These are phyloP conservation scores for Nematopogon swammerdamellus DNA, from an alignment of 2,888 invertebrate genomes.

Conservation along the genomic window DNA sequence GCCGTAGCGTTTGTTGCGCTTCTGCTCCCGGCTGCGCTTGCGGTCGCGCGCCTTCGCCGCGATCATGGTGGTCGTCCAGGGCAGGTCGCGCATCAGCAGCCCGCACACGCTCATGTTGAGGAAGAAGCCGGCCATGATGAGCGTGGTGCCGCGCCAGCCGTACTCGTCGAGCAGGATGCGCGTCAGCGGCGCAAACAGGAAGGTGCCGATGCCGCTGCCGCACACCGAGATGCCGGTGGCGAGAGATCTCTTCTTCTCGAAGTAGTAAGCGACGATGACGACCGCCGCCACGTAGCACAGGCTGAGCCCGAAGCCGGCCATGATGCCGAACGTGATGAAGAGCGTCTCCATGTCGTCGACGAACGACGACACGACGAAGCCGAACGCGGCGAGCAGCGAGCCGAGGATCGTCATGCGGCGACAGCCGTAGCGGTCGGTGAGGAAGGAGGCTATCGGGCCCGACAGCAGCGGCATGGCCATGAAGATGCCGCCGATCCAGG, in stretches of 20 bases:
- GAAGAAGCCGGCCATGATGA: conserved; percentile 79
- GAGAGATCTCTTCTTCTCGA: conserved; percentile 78
- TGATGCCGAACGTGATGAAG: conserved; percentile 78
- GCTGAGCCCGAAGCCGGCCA: conserved; percentile 82
- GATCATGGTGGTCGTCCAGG: conserved; percentile 55
- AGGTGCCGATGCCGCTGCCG: conserved; percentile 86
- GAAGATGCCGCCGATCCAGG: conserved; percentile 87
- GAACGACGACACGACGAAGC: conserved; percentile 75
- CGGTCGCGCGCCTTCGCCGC: conserved; percentile 62
- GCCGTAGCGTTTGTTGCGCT: conserved; percentile 53
- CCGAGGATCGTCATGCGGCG: conserved; percentile 75
- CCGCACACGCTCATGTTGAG: conserved; percentile 81
- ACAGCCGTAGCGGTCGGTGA: conserved; percentile 82
- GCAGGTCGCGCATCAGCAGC: conserved; percentile 71
- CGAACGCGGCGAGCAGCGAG: conserved; percentile 68
- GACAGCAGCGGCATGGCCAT: conserved; percentile 88
- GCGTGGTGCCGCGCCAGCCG: conserved; percentile 79
- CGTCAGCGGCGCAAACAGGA: conserved; percentile 79
- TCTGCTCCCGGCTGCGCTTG: conserved; percentile 57
- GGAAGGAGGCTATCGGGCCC: conserved; percentile 80
- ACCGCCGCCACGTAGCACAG: conserved; percentile 88
- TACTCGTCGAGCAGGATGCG: conserved; percentile 71
- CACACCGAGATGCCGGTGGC: conserved; percentile 86
- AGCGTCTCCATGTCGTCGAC: conserved; percentile 73
- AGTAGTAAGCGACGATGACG: conserved; percentile 87